A percentile compares a stretch with the other conserved stretches of the same genome.
Conservation (phyloP, 2,888 invertebrate genomes). For the Apotomis betuletana region DNA sequence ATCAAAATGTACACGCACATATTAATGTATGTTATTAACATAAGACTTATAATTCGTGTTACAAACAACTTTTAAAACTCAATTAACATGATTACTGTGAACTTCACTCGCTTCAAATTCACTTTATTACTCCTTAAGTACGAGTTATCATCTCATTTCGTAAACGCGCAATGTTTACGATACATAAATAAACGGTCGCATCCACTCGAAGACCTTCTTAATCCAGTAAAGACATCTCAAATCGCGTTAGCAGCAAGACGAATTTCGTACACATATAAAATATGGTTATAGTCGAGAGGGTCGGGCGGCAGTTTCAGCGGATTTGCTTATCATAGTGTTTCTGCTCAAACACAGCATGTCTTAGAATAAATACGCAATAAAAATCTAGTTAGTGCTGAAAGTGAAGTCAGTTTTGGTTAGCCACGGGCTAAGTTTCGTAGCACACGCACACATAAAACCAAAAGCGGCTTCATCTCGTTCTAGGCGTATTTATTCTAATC, state of each 20-base stretch:
- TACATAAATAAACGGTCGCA: conserved; percentile 57
- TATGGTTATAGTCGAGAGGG: conserved; percentile 48
- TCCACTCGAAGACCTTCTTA: conserved; percentile 53
- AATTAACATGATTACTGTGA: background rate
- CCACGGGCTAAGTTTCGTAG: too few relatives aligned
- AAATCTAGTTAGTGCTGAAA: too few relatives aligned
- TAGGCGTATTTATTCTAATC: too few relatives aligned
- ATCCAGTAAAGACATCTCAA: conserved; percentile 57
- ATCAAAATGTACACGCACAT: too few relatives aligned
- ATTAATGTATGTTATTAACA: too few relatives aligned
- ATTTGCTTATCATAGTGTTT: background rate
- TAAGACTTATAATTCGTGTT: background rate
- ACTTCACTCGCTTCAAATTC: conserved; percentile 5
- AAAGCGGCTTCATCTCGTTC: too few relatives aligned
- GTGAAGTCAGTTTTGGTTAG: too few relatives aligned
- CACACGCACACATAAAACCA: too few relatives aligned
- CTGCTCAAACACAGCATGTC: background rate
- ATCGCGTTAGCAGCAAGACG: conserved; percentile 55
- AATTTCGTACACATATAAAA: conserved; percentile 57
- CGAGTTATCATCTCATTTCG: conserved; percentile 16
- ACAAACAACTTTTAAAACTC: background rate
- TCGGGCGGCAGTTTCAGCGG: conserved; percentile 5
- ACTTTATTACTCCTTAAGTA: background rate
- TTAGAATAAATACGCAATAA: too few relatives aligned
- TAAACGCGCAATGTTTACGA: conserved; percentile 35